Evolutionary conservation across 2,113 vertebrate species (phyloP).

Genomic region (Rostratula benghalensis): DNA sequence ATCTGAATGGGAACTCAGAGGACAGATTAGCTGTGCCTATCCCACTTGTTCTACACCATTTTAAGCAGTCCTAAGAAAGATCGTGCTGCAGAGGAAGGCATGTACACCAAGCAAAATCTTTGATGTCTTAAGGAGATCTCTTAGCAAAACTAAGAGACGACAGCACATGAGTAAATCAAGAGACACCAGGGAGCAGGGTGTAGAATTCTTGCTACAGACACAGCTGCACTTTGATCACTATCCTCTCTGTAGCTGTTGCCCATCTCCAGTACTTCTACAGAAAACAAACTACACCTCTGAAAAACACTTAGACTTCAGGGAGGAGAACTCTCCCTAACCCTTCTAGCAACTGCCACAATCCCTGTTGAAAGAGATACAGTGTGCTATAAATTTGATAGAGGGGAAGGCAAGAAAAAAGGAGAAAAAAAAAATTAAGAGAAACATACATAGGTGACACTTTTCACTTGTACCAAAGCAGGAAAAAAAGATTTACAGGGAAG

Average conservation of each 20-base stretch:
- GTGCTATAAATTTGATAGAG: background rate
- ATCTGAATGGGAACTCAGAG: background rate
- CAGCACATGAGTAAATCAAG: background rate
- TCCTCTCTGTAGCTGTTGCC: background rate
- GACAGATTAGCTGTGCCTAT: fast-evolving
- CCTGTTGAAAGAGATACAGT: background rate
- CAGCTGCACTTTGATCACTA: background rate
- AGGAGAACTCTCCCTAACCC: background rate
- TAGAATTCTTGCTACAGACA: background rate
- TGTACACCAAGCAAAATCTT: background rate
- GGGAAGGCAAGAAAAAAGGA: background rate
- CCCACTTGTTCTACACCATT: background rate
- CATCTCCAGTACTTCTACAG: background rate
- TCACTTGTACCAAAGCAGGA: background rate
- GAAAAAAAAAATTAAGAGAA: background rate
- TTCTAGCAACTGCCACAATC: background rate
- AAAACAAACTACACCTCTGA: background rate
- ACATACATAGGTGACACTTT: background rate
- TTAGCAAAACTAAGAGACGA: background rate
- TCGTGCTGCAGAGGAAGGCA: background rate
- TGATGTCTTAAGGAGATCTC: background rate
- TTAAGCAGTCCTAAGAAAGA: background rate
- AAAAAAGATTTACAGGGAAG: background rate
- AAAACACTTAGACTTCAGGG: background rate
- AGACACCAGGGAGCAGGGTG: background rate